phyloP scores from a whole-genome alignment of 2,113 vertebrate species.

The Myotis lucifugus region DNA sequence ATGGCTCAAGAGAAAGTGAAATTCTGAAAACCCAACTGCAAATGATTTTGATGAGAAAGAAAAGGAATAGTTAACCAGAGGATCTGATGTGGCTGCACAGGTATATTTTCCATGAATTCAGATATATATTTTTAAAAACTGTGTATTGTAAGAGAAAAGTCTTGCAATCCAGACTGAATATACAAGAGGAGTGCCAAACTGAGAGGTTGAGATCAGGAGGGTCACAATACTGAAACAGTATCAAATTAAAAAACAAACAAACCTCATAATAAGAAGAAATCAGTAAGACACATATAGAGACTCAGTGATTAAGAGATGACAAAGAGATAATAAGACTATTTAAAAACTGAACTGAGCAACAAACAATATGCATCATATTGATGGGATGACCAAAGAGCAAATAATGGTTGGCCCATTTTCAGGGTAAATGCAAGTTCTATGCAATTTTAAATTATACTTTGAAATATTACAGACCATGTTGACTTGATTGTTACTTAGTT shows the following conservation, averaged over 20 bases:
- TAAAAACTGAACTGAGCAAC: neutral
- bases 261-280: neutral
- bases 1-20: neutral
- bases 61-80: neutral
- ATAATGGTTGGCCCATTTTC: neutral
- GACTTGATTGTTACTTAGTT: constrained; percentile 59
- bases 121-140: neutral
- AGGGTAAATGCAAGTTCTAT: constrained; percentile 4
- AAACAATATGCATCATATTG: neutral
- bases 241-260: neutral
- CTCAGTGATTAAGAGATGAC: neutral
- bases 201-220: neutral
- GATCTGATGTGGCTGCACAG: neutral
- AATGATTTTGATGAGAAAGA: constrained; percentile 4
- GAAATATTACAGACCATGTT: constrained; percentile 21
- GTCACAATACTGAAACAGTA: neutral
- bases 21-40: neutral
- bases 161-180: neutral
- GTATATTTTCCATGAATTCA: neutral
- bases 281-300: neutral
- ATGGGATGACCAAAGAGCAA: neutral
- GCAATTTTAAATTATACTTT: constrained; percentile 48
- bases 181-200: neutral
- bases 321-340: neutral
- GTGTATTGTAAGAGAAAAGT: neutral